Base-by-base conservation (phyloP, 2,888 invertebrate genomes). In the Eupithecia pulchellata region DNA sequence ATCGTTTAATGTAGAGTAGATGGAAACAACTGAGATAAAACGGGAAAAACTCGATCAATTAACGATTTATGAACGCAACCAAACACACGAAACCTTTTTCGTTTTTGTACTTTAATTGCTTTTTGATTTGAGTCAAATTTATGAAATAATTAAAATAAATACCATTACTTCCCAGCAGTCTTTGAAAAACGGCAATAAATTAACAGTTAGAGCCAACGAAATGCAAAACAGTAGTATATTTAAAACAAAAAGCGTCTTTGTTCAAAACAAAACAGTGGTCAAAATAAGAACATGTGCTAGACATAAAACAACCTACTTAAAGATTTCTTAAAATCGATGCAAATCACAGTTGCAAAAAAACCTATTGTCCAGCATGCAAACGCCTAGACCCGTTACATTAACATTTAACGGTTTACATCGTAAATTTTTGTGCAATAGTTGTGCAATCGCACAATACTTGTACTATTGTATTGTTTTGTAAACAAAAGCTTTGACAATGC, bases 321-420 rank as follows among this genome's bases (percentile, higher is more conserved):
- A 77, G 72, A 78, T 77, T 79, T 82, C 77, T 73, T 71, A 79
- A 83, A 84, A 85, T 81, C 78, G 39, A 72, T 76, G 75, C 58
- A 69, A 68, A 66, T 76, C 73, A 77, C 78, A 80, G 79, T 78
- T 79, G 77, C 76, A 70, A 64, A 74, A 68, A 72, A 85, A 85
- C 75, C 83, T 84, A 86, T 85, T 86, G 84, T 84, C 76, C 79
- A 87, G 87, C 84, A 91, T 89, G 88, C 90, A 89, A 92, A 91
- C 89, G 78, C 76, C 83, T 81, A 75, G 81, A 75, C 70, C 93
- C 90, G 92, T 92, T 93, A 92, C 91, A 87, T 92, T 92, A 91
- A 92, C 88, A 82, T 88, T 78, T 82, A 72, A 81, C 77, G 82
- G 90, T 91, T 91, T 92, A 91, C 79, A 78, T 75, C 78, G 82